Base-by-base conservation (phyloP, 1,140 invertebrate species). In the Geopemphigus sp. region DNA sequence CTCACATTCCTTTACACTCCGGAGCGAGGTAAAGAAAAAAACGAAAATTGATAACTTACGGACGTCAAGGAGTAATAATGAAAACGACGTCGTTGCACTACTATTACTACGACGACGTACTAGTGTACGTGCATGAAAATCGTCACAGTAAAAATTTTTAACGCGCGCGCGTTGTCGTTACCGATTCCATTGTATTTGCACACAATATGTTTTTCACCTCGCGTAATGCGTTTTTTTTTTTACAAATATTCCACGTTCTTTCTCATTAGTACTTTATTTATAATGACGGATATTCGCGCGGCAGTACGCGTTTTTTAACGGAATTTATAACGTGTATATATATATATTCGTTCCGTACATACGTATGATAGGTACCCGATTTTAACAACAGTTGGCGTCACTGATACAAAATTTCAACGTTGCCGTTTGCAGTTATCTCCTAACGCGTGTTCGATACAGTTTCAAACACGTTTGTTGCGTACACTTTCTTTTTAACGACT, bases 191-290 rank as follows among this genome's bases (percentile, higher is more conserved):
- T 68, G 64, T 47, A n/a, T 68, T 68, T 47, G 39, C n/a, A 15
- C 32, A 47, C 64, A 68, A 68, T 47, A 47, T 68, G 64, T 24
- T 68, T 68, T 68, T 22, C 39, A 68, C 19, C 39, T 68, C 19
- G 63, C 11, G 39, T 45, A 45, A 32, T 32, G 59, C 12, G 12
- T 64, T 64, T 63, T 63, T 32, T 63, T 63, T 63, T 3, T 10
- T 61, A 1, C 26, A 5, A 15, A 19, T 54, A 32, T 29, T 29
- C 19, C n/a, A n/a, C 32, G 6, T 64, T 32, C n/a, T n/a, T 8
- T 19, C 63, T 66, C 63, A 66, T 66, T 66, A 64, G 61, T 64
- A 22, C 26, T 8, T 26, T 64, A 29, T 32, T n/a, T 61, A 45
- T 66, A 66, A 66, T 39, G 32, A 66, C 19, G 26, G 26, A 24